phyloP scores from a whole-genome alignment of 2,888 invertebrate species.

The Athrips mouffetella region DNA sequence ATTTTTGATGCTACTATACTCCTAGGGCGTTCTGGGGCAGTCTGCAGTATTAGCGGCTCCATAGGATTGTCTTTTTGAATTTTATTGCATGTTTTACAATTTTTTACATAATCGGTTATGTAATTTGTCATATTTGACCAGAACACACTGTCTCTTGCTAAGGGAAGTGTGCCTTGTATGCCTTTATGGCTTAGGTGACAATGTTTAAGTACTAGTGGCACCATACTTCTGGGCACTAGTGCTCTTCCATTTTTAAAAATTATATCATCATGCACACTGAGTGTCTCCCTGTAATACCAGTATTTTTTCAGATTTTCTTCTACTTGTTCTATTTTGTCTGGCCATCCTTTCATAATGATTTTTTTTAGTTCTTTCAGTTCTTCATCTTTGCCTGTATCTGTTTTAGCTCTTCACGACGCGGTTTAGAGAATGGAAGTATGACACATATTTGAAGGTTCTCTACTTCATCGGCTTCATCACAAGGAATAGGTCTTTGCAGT shows the following conservation, averaged over 20 bases:
- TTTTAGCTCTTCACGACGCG: background rate
- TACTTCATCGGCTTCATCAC: background rate
- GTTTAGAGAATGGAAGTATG: constrained; percentile 5
- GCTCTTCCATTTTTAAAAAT: constrained; percentile 17
- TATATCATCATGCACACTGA: constrained; percentile 9
- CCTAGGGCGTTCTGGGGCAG: constrained; percentile 14
- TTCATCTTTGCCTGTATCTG: constrained; percentile 2
- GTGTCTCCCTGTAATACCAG: constrained; percentile 16
- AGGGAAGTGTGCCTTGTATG: constrained; percentile 2
- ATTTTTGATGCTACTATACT: constrained; percentile 13
- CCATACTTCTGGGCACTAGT: constrained; percentile 4
- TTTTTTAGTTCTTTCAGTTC: constrained; percentile 7
- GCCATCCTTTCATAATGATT: constrained; percentile 13
- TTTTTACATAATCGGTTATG: background rate
- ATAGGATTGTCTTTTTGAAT: constrained; percentile 14
- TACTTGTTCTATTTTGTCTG: constrained; percentile 12
- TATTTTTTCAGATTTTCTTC: too few relatives aligned
- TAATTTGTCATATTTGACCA: constrained; percentile 7
- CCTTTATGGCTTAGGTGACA: constrained; percentile 11
- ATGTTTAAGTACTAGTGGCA: constrained; percentile 9
- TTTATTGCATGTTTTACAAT: constrained; percentile 1
- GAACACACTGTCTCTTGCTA: constrained; percentile 10
- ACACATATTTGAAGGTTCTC: background rate
- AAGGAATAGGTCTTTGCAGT: background rate
- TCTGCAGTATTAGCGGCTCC: constrained; percentile 9